Evolutionary conservation across 2,113 vertebrate species (phyloP).

Genomic region (Casuarius casuarius): DNA sequence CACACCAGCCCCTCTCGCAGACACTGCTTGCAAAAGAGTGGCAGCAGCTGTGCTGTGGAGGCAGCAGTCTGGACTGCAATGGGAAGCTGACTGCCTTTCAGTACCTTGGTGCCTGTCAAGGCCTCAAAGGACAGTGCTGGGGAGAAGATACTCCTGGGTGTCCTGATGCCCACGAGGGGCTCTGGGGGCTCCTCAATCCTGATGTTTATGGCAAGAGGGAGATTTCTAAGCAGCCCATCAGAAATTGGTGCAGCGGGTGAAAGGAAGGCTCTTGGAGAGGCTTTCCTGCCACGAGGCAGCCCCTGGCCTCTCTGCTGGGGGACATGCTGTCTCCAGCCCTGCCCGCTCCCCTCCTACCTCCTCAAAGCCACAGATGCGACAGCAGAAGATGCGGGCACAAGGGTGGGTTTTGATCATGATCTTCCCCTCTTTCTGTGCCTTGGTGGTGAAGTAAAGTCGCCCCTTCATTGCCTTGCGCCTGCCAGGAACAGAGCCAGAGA

Average conservation of each 20-base stretch:
- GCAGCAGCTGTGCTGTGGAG: background rate
- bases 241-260: background rate
- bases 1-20: background rate
- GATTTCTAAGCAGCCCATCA: background rate
- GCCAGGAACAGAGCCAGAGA: background rate
- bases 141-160: background rate
- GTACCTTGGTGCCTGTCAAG: background rate
- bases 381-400: conserved; percentile 91
- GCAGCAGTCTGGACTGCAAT: background rate
- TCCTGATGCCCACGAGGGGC: background rate
- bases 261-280: background rate
- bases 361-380: conserved; percentile 89
- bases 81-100: background rate
- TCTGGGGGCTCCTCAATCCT: background rate
- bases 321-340: background rate
- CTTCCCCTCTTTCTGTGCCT: conserved; percentile 90
- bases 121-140: background rate
- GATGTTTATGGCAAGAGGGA: background rate
- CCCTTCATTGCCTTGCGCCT: conserved; percentile 97
- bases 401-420: conserved; percentile 94
- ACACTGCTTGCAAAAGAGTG: background rate
- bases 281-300: background rate
- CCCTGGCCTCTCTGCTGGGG: background rate
- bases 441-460: conserved; percentile 91
- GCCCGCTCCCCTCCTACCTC: conserved; percentile 75